phyloP scores from a whole-genome alignment of 2,797 vertebrate species.

The Danio jaintianensis region DNA sequence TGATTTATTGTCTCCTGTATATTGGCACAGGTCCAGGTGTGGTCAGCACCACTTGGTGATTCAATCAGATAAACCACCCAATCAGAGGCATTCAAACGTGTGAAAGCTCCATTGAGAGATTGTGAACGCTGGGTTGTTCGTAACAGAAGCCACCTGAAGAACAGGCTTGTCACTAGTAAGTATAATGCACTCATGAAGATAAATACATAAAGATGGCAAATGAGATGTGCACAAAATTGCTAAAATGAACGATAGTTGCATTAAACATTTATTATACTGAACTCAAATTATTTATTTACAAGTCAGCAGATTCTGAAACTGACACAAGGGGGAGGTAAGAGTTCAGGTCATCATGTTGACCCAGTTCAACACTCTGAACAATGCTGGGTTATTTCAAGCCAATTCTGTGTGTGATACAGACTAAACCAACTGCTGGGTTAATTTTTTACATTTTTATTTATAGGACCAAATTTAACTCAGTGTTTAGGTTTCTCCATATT shows the following conservation, averaged over 20 bases:
- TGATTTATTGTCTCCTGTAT: conserved; percentile 31
- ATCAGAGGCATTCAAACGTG: background rate
- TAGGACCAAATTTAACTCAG: too few species aligned
- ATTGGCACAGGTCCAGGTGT: conserved; percentile 4
- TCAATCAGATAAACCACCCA: conserved; percentile 2
- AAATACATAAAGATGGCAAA: background rate
- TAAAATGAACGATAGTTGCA: background rate
- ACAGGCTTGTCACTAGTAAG: background rate
- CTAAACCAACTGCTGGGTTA: too few species aligned
- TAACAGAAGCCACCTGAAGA: conserved; percentile 11
- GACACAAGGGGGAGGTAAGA: conserved; percentile 2
- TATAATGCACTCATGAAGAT: background rate
- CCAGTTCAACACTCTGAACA: background rate
- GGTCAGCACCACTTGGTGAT: background rate
- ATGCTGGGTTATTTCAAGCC: too few species aligned
- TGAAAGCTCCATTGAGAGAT: background rate
- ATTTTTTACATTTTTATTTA: too few species aligned
- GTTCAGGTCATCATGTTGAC: background rate
- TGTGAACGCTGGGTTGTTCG: background rate
- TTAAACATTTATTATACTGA: background rate
- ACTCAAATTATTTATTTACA: background rate
- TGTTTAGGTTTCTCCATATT: too few species aligned
- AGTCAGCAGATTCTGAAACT: background rate
- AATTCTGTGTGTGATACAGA: too few species aligned
- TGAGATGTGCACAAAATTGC: background rate